Base-by-base conservation (phyloP, 2,888 invertebrate genomes). In the Lottia gigantea region DNA sequence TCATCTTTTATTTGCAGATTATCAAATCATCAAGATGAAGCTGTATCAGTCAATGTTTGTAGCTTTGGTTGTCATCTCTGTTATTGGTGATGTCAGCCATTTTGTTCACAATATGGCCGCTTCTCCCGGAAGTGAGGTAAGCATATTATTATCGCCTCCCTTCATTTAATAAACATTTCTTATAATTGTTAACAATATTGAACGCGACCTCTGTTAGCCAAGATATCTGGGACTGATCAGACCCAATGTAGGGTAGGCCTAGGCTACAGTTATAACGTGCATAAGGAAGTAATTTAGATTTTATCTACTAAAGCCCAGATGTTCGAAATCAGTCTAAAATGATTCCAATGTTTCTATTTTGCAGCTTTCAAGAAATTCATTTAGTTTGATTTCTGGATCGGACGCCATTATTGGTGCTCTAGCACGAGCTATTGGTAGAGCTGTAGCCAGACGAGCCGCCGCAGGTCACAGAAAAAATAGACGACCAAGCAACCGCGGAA, bases 51-150 rank as follows among this genome's bases (percentile, higher is more conserved):
- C 55, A 11, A 55, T 55, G 55, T 55, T 55, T 55, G 55, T 55
- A 16, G 19, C 55, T 15, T 23, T 55, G 19, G 55, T 55, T 11
- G 55, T 4, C 14, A 55, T 55, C 23, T 55, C 55, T 16, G 55
- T 55, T 55, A 55, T 55, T 23, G 55, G 55, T 23, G 55, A 55
- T 55, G 55, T 55, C 19, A 23, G 55, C 23, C 55, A 55, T 55
- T 55, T 55, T 55, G 19, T 55, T 23, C 23, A 55, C 12, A 16
- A 19, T 55, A 12, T 23, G 12, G 19, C 19, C 2, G 55, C 55
- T 23, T 55, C 55, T 23, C 55, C 55, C 11, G 55, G 55, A 2
- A 55, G 55, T 55, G 55, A 55, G 55, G 55, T 55, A 55, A 55
- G 55, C 2, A 40, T 40, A 40, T 40, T 31, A 31, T 6, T 31